phyloP scores from a whole-genome alignment of 2,888 invertebrate species.

The Drosophila planitibia region DNA sequence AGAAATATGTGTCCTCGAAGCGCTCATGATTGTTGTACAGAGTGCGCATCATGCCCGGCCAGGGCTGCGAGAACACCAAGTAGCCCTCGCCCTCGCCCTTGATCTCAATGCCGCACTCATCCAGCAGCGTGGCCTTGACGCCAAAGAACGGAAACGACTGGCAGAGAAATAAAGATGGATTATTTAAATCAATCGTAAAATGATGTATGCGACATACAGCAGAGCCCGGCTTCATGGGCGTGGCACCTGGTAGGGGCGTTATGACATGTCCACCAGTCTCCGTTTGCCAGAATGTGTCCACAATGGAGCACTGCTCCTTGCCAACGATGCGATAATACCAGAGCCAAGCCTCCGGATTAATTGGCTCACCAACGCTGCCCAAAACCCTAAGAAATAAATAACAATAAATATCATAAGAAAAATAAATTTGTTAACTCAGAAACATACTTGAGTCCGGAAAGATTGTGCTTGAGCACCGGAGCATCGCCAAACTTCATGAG shows the following conservation, averaged over 20 bases:
- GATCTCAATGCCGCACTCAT: constrained; percentile 94
- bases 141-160: constrained; percentile 99
- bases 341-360: constrained; percentile 98
- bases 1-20: constrained; percentile 96
- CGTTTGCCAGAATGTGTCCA: constrained; percentile 99
- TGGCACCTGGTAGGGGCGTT: constrained; percentile 97
- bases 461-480: constrained; percentile 90
- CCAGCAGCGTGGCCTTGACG: constrained; percentile 94
- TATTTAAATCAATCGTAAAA: not conserved
- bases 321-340: constrained; percentile 97
- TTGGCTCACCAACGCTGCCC: constrained; percentile 99
- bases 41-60: constrained; percentile 99
- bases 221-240: constrained; percentile 98
- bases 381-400: constrained; percentile 89
- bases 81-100: constrained; percentile 97
- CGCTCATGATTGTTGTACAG: constrained; percentile 96
- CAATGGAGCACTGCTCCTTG: constrained; percentile 93
- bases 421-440: constrained; percentile 25
- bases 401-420: constrained; percentile 65
- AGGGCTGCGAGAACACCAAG: constrained; percentile 96
- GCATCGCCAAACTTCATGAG: constrained; percentile 97
- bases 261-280: constrained; percentile 99
- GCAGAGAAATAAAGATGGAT: not conserved
- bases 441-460: constrained; percentile 83
- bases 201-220: constrained; percentile 89